Conservation (phyloP, 2,797 vertebrate species). For the Urophycis tenuis region DNA sequence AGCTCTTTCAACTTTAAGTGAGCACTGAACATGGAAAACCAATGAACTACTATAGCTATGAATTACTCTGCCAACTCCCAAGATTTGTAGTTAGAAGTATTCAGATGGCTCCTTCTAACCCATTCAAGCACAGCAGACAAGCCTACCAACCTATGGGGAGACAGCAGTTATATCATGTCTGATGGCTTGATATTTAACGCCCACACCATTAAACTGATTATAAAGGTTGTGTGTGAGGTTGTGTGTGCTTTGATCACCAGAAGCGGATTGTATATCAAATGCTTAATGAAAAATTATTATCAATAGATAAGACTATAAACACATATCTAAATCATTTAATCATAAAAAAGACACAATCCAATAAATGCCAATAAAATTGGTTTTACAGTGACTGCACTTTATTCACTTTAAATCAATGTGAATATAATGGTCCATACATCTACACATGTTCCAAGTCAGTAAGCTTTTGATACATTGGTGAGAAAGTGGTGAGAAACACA, state of each 20-base stretch:
- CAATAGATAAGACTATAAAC: neutral
- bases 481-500: neutral
- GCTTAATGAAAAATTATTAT: neutral
- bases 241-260: too few relatives aligned
- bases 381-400: neutral
- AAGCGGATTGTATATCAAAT: too few relatives aligned
- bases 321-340: neutral
- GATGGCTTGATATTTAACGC: conserved; percentile 52
- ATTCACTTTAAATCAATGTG: neutral
- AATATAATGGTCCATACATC: neutral
- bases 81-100: neutral
- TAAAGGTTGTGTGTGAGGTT: too few relatives aligned
- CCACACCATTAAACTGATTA: conserved; percentile 42
- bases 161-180: conserved; percentile 54
- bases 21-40: neutral
- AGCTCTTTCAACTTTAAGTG: neutral
- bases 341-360: neutral
- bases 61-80: neutral
- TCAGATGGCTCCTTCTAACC: conserved; percentile 69
- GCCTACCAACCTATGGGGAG: conserved; percentile 51
- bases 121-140: conserved; percentile 47
- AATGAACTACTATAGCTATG: neutral
- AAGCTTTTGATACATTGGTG: neutral
- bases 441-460: neutral
- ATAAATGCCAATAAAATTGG: neutral